A percentile compares a stretch with the other conserved stretches of the same genome.
Conservation (phyloP, 2,797 vertebrate species). For the Menidia menidia region DNA sequence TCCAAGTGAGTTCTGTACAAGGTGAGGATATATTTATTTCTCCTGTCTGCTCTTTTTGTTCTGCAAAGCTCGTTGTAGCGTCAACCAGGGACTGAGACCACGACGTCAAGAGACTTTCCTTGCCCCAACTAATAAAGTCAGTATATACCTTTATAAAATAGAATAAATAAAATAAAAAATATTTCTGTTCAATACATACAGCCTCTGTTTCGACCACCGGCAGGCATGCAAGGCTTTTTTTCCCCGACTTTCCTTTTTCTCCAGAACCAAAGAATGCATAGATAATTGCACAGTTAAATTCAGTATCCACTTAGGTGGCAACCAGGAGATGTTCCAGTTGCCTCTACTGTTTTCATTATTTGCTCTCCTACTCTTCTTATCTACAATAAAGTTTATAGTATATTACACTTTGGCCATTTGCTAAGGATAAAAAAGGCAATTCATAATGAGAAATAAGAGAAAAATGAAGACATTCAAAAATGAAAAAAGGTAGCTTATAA, state of each 20-base stretch:
- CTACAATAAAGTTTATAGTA: conserved; percentile 80
- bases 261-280: conserved; percentile 93
- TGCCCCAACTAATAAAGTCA: conserved; percentile 85
- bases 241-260: conserved; percentile 69
- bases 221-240: conserved; percentile 85
- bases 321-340: conserved; percentile 59
- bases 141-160: conserved; percentile 95
- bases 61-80: conserved; percentile 64
- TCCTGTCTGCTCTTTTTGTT: conserved; percentile 40
- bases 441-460: conserved; percentile 66
- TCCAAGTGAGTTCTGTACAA: conserved; percentile 61
- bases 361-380: conserved; percentile 74
- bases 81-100: conserved; percentile 59
- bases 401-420: conserved; percentile 90
- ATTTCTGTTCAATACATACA: conserved; percentile 86
- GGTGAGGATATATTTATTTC: conserved; percentile 57
- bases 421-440: conserved; percentile 79
- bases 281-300: conserved; percentile 84
- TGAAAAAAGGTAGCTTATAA: conserved; percentile 82
- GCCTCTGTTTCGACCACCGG: conserved; percentile 67
- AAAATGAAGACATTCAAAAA: conserved; percentile 75
- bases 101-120: conserved; percentile 73
- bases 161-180: conserved; percentile 99
- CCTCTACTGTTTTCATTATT: conserved; percentile 55
- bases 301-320: conserved; percentile 76